These are phyloP conservation scores for Dusona sp. DNA, from an alignment of 2,888 invertebrate species.

Conservation along the genomic window DNA sequence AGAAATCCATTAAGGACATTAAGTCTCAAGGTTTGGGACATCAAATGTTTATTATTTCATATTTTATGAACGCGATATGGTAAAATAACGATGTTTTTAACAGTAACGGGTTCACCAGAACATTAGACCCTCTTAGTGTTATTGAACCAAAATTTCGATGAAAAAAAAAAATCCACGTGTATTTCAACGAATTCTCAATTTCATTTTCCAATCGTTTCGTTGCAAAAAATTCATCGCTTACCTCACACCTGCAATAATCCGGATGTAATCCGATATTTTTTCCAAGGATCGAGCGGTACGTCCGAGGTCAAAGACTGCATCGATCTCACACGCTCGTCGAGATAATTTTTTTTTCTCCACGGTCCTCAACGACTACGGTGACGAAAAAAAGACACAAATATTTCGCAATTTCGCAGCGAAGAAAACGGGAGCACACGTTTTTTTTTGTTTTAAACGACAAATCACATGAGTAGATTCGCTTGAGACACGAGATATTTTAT, in stretches of 20 bases:
- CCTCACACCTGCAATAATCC: constrained; percentile 52
- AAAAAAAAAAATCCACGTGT: background rate
- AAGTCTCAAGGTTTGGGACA: background rate
- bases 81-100: background rate
- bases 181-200: background rate
- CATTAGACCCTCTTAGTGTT: background rate
- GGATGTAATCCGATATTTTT: constrained; percentile 70
- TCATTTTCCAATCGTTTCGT: background rate
- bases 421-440: constrained; percentile 1
- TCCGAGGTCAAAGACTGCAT: constrained; percentile 26
- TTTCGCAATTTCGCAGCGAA: background rate
- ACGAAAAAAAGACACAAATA: constrained; percentile 15
- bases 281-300: background rate
- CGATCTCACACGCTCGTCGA: background rate
- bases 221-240: constrained; percentile 5
- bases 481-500: constrained; percentile 14
- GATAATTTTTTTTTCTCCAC: background rate
- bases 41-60: constrained; percentile 19
- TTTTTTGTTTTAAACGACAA: background rate
- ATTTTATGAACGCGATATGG: constrained; percentile 1
- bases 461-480: constrained; percentile 27
- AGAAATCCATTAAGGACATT: constrained; percentile 42
- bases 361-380: constrained; percentile 1
- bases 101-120: background rate
- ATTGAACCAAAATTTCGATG: background rate